Percentiles rank a stretch among this genome's conserved stretches.
Evolutionary conservation across 37 sponge, comb jelly and placozoan genomes (phyloP).

Genomic region (Corticium candelabrum): DNA sequence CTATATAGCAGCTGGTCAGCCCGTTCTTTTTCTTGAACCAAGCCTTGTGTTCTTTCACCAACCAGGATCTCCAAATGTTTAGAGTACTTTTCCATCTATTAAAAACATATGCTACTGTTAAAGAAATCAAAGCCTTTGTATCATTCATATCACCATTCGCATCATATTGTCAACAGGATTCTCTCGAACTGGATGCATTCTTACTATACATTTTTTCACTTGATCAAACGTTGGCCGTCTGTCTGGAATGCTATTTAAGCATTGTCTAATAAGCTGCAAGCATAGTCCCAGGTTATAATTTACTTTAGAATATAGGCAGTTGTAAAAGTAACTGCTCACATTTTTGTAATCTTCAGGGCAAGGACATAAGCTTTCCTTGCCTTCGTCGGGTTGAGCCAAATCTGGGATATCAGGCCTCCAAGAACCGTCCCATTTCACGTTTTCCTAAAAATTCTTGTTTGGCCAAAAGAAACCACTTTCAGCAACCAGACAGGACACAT

Average conservation of each 20-base stretch:
- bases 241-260: constrained; percentile 42
- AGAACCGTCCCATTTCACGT: not conserved
- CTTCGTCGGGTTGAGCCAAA: not conserved
- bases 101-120: not conserved
- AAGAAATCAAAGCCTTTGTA: too few species aligned
- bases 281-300: too few species aligned
- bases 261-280: constrained; percentile 48
- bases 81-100: constrained; percentile 62
- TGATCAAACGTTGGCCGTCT: constrained; percentile 58
- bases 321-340: too few species aligned
- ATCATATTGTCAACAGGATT: constrained; percentile 62
- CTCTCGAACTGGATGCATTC: constrained; percentile 40
- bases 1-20: constrained; percentile 61
- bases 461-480: too few species aligned
- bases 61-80: constrained; percentile 61
- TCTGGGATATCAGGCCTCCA: not conserved
- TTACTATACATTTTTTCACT: constrained; percentile 30
- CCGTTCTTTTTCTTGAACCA: constrained; percentile 61
- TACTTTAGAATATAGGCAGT: too few species aligned
- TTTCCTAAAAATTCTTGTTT: too few species aligned
- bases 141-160: constrained; percentile 24
- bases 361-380: not conserved
- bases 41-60: constrained; percentile 53
- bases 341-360: not conserved
- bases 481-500: too few species aligned